Evolutionary conservation across 2,113 vertebrate genomes (phyloP), one percentile per base, ranked within the genome.

Genomic region (Lucifuga dentata): DNA sequence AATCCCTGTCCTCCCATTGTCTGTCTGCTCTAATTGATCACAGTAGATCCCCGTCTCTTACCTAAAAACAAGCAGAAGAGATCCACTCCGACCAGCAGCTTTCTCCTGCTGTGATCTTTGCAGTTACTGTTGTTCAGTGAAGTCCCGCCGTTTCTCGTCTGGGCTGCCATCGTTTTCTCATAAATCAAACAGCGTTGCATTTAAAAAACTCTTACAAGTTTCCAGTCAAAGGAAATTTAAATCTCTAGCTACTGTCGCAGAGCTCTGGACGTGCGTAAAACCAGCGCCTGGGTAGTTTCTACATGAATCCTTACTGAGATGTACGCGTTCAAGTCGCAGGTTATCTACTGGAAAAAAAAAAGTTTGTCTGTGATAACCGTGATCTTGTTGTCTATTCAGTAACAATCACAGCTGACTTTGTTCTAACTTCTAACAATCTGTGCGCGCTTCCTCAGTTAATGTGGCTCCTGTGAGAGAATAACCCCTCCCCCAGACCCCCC

Each of bases 171-270:
- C 52, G 92, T 95, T 84, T 98, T 98, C 92, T 98, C 96, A 93
- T 96, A 95, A 64, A 97, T 95, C 94, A 97, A 92, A 62, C 88
- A 90, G 90, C 93, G 96, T 91, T 98, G 96, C 96, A 97, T 98
- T 91, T 89, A 89, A 89, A 76, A n/a, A 57, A 46, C 35, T 5
- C 8, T 57, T 53, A 8, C 3, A 12, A 49, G 23, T 5, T 23
- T 80, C 66, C 43, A 33, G 17, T 55, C 19, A 39, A 44, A 62
- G 24, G 23, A 45, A 67, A 39, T 12, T 6, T 23, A 62, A 29
- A 5, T 13, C 0, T 0, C 1, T 35, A 2, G 0, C 0, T 5
- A 8, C 38, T 48, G 1, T 11, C 16, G 38, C 29, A 11, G 13
- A n/a, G 46, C 8, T 23, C 11, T 17, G 35, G 44, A 51, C 5